Evolutionary conservation across 1,140 invertebrate genomes (phyloP), one percentile per base, ranked within the genome.

Genomic region (Bombus sibiricus): DNA sequence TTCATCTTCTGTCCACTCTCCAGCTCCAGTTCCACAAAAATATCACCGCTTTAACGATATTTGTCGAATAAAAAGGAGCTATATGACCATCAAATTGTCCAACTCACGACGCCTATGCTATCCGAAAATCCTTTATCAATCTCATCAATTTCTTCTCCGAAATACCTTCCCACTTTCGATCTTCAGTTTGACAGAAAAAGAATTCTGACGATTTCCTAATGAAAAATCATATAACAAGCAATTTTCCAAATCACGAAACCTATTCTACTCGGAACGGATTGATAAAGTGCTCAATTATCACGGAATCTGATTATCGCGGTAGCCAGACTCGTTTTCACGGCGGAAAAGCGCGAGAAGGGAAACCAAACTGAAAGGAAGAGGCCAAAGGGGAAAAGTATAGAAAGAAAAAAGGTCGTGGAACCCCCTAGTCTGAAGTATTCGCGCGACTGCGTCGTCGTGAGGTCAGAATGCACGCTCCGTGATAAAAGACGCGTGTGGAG

Each of bases 391-490:
- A 73, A 22, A 34, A 12, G 13, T 15, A 62, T 3, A 43, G 34
- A 59, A 80, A 73, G 53, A 74, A 32, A 28, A 41, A 57, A 73
- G 62, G 12, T 32, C 53, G 68, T 41, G 59, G 62, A 59, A 77
- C 34, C 22, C 80, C 41, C 66, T 28, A 66, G 77, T 75, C 34
- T 62, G n/a, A 72, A 34, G 74, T 57, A 68, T 82, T 81, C 68
- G 75, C 43, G 69, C 62, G 64, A 25, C 53, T 68, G 34, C 47
- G 9, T 47, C 10, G n/a, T 18, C 12, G 78, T n/a, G 86, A 88
- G 83, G 83, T 88, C 76, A 77, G 78, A 88, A 88, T 82, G 68
- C 74, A 66, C 71, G 83, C 28, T 43, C 28, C 10, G 64, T 59
- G 22, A 72, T 80, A 80, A 80, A 80, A 80, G 76, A 72, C 32